Evolutionary conservation across 2,888 invertebrate species (phyloP), one percentile per base, ranked within the genome.

Genomic region (Drosophila lutescens): DNA sequence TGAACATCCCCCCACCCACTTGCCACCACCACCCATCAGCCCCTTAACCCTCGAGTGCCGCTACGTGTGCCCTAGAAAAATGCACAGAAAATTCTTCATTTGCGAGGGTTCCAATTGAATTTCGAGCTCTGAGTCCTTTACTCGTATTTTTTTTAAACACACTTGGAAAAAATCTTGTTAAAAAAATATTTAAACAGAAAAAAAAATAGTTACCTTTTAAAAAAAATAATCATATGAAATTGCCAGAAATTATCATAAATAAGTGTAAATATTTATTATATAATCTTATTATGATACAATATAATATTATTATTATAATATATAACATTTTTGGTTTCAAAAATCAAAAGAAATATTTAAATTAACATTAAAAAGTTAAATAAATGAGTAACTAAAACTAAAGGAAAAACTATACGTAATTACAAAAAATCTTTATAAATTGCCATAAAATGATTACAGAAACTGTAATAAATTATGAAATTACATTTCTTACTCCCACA

Each of bases 81-180:
- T 88, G 85, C 87, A 80, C 67, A 78, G 72, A 72, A 80, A 84
- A 88, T 89, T 84, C 87, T 88, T 87, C 87, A 83, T 88, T 86
- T 86, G 82, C 54, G 47, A 84, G 85, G 87, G 76, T 72, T 88
- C 72, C 88, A 83, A 83, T 83, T 88, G 89, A 83, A 83, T 83
- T 83, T 88, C 73, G 87, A 83, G 74, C 84, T 86, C 62, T 20
- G 23, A 68, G 67, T 26, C n/a, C 73, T 66, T 66, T 78, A 61
- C 59, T 49, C 26, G 36, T 57, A 23, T 57, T 20, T 46, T 32
- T 46, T 46, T n/a, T 12, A 13, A 17, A 17, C 12, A 34, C 40
- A 57, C 26, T 4, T 2, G 26, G 0, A 9, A 8, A 53, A 49
- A 12, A 0, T 17, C 3, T 26, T 26, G 26, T 0, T 1, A 26